phyloP scores from a whole-genome alignment of 1,140 invertebrate species.

The Steinernema feltiae region DNA sequence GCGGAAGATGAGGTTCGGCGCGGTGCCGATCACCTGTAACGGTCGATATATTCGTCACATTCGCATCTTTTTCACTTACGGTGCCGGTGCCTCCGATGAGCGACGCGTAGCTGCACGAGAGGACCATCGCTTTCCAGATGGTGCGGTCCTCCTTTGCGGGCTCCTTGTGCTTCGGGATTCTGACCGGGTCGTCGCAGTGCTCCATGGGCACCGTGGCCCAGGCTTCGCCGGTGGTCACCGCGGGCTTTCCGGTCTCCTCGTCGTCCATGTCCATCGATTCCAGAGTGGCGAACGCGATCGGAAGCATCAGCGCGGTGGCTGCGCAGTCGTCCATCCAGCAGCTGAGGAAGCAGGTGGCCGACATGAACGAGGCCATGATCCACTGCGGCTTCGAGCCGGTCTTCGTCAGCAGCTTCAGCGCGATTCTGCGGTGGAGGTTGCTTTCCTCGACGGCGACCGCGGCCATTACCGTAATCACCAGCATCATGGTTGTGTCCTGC shows the following conservation, averaged over 20 bases:
- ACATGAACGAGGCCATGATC: constrained; percentile 60
- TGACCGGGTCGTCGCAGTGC: constrained; percentile 2
- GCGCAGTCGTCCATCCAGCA: constrained; percentile 60
- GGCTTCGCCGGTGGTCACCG: not conserved
- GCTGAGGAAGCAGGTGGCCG: constrained; percentile 59
- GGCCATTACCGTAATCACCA: constrained; percentile 55
- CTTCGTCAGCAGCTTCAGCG: constrained; percentile 58
- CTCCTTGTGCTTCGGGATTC: not conserved
- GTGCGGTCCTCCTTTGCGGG: constrained; percentile 16
- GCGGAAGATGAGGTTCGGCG: constrained; percentile 67
- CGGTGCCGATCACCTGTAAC: too few relatives aligned
- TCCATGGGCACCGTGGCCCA: not conserved
- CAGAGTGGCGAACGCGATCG: constrained; percentile 32
- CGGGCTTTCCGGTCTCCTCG: not conserved
- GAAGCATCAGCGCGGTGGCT: constrained; percentile 33
- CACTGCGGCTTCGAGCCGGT: constrained; percentile 56
- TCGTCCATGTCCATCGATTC: constrained; percentile 21
- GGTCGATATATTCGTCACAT: too few relatives aligned
- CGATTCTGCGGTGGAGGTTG: constrained; percentile 60
- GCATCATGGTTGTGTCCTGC: constrained; percentile 54
- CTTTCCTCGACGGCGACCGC: constrained; percentile 61
- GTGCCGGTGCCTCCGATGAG: constrained; percentile 61
- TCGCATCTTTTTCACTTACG: too few relatives aligned
- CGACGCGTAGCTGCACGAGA: constrained; percentile 58
- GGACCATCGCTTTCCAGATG: constrained; percentile 55